Conservation (phyloP, 2,888 invertebrate species). For the Tiliacea aurago region DNA sequence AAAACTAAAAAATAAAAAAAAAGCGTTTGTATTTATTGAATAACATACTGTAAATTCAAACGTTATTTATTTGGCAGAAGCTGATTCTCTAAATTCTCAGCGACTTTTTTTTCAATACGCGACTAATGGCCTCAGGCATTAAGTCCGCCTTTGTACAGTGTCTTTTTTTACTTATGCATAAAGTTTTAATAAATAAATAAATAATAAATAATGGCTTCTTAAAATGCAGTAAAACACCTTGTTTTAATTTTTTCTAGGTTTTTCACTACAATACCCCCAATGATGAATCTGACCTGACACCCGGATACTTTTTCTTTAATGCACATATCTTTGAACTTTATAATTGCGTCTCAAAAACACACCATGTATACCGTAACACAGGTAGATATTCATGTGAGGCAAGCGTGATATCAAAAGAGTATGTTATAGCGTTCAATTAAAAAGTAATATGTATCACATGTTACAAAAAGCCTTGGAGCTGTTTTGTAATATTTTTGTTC, state of each 20-base stretch:
- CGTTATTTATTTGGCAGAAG: background rate
- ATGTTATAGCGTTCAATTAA: slow-evolving; percentile 55
- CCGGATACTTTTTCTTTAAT: too few species aligned
- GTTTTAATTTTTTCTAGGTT: background rate
- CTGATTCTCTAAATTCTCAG: too few species aligned
- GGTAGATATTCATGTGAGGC: slow-evolving; percentile 43
- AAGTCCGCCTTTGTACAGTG: too few species aligned
- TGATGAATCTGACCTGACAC: background rate
- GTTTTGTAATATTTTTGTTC: slow-evolving; percentile 45
- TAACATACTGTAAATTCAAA: background rate
- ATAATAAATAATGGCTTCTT: background rate
- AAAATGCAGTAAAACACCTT: background rate
- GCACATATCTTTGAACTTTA: background rate
- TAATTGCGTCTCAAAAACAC: background rate
- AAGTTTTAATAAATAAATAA: too few species aligned
- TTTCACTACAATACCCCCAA: background rate
- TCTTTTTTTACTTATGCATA: too few species aligned
- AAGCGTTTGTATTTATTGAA: too few species aligned
- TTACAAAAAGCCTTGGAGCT: slow-evolving; percentile 52
- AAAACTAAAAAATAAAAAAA: too few species aligned
- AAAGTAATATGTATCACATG: slow-evolving; percentile 53
- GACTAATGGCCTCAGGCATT: too few species aligned
- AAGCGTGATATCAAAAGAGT: slow-evolving; percentile 55
- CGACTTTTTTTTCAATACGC: background rate
- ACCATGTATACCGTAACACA: slow-evolving; percentile 30